phyloP scores from a whole-genome alignment of 2,113 vertebrate species.

The Sylvietta virens region DNA sequence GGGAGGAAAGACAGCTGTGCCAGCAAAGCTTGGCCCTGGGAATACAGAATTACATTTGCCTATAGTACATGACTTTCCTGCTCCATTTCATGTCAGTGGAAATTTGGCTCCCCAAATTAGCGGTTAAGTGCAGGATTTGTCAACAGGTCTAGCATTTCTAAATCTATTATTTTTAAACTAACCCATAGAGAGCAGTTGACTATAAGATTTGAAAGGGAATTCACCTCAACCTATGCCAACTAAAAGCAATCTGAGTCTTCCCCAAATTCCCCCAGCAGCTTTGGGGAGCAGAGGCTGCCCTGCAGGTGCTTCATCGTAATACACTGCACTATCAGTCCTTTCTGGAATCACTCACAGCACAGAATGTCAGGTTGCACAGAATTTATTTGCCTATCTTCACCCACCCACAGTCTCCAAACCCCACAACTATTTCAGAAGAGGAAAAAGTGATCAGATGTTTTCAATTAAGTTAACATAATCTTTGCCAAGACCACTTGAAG shows the following conservation, averaged over 20 bases:
- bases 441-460: conserved; percentile 51
- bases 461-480: conserved; percentile 2
- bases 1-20: not conserved
- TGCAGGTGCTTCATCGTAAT: not conserved
- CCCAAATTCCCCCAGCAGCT: not conserved
- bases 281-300: not conserved
- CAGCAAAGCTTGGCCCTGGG: conserved; percentile 19
- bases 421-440: not conserved
- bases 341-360: not conserved
- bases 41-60: conserved; percentile 27
- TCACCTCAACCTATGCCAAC: not conserved
- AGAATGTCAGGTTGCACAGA: not conserved
- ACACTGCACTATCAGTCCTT: not conserved
- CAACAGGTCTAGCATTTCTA: not conserved
- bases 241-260: not conserved
- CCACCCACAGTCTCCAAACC: not conserved
- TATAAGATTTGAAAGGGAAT: not conserved
- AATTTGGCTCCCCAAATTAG: not conserved
- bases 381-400: not conserved
- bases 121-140: not conserved
- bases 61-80: not conserved
- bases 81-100: not conserved
- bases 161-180: conserved; percentile 6
- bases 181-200: not conserved
- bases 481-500: conserved; percentile 36